Percentiles rank a stretch among this genome's conserved stretches.
Evolutionary conservation across 2,113 vertebrate species (phyloP).

Genomic region (Ancistrus triradiatus): DNA sequence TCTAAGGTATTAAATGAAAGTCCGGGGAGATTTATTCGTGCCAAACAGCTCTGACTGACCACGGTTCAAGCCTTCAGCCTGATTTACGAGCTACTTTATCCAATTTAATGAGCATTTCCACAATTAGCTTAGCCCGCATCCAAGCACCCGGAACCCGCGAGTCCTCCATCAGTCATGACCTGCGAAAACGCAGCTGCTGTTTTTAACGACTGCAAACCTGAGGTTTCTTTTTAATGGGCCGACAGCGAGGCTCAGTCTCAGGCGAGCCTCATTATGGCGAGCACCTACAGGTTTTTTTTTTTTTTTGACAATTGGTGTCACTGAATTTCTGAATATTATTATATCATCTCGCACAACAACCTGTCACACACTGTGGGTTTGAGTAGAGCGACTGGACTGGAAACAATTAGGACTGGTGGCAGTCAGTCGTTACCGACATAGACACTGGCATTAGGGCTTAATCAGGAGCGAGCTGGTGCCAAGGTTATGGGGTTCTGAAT

Average conservation of each 20-base stretch:
- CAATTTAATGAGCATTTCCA: constrained; percentile 65
- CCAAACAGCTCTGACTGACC: constrained; percentile 56
- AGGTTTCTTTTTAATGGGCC: constrained; percentile 62
- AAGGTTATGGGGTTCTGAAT: constrained; percentile 8
- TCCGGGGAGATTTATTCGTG: constrained; percentile 49
- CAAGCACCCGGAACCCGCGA: constrained; percentile 35
- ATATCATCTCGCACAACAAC: constrained; percentile 50
- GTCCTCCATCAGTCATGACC: constrained; percentile 58
- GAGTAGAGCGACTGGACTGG: constrained; percentile 29
- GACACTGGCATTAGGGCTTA: constrained; percentile 44
- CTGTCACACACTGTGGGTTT: constrained; percentile 41
- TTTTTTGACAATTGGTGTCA: constrained; percentile 47
- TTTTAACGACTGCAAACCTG: constrained; percentile 50
- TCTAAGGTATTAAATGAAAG: constrained; percentile 55
- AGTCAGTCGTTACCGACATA: constrained; percentile 38
- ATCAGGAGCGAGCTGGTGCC: constrained; percentile 38
- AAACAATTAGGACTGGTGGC: constrained; percentile 40
- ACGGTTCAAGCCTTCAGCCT: constrained; percentile 56
- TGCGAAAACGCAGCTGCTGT: constrained; percentile 57
- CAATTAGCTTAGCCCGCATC: constrained; percentile 66
- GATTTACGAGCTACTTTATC: constrained; percentile 73
- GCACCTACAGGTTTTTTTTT: constrained; percentile 23
- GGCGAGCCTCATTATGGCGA: constrained; percentile 54
- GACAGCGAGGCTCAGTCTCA: constrained; percentile 51
- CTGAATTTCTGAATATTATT: constrained; percentile 50